Base-by-base conservation (phyloP, 1,140 invertebrate genomes). In the Coptotermes formosanus region DNA sequence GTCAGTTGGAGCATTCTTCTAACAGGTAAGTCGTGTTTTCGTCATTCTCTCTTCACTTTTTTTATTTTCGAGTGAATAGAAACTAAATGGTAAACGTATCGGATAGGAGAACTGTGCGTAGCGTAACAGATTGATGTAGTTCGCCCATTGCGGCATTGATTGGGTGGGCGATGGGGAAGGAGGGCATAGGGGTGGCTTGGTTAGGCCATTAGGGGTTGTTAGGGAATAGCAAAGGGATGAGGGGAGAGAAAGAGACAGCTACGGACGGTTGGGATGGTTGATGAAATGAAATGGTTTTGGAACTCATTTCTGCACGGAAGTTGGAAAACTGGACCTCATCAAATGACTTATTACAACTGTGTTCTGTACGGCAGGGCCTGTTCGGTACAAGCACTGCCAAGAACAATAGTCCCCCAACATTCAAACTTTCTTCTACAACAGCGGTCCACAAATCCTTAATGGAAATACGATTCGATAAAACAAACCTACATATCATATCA, bases 251-350 rank as follows among this genome's bases (percentile, higher is more conserved):
- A 38, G 38, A 38, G 38, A 38, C 2, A 38, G 38, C 38, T 38
- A 38, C 3, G 7, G 45, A 23, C 21, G 19, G 14, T 64, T 64
- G 55, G 59, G 85, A 82, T 38, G 75, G 85, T 14, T 44, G 64
- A 81, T 86, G 85, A 48, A 82, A 81, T 86, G 64, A 86, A 86
- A 86, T 86, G 64, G 85, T 84, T 55, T 84, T 84, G 83, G 83
- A 84, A 55, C 83, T 84, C 83, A 84, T 84, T 84, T 84, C 83
- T 84, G 48, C 83, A 84, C 83, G 83, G 83, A 84, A 84, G 83
- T 84, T 84, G 83, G 83, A 84, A 84, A 84, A 84, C 83, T 84
- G 83, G 83, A 84, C 83, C 45, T 84, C 83, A 84, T 84, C 83
- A 84, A 84, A 52, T 84, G 83, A 84, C 83, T 84, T 84, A 84